phyloP scores from a whole-genome alignment of 2,113 vertebrate genomes.

The Eolophus roseicapilla region DNA sequence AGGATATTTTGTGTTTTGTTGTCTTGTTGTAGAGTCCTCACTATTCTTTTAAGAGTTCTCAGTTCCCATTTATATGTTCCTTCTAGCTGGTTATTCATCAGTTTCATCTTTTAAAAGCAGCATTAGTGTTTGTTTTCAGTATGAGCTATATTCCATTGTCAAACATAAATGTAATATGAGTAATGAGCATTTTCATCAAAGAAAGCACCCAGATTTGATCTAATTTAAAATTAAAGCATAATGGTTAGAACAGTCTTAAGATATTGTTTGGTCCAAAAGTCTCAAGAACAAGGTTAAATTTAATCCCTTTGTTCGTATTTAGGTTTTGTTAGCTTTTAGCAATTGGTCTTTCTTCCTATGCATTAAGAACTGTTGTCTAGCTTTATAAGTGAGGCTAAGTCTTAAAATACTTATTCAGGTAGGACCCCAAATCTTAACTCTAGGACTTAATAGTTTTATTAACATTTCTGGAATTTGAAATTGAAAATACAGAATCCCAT shows the following conservation, averaged over 20 bases:
- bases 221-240: background rate
- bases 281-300: background rate
- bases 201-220: background rate
- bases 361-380: background rate
- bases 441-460: background rate
- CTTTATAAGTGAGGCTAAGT: background rate
- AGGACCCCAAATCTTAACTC: background rate
- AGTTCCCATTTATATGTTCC: background rate
- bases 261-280: background rate
- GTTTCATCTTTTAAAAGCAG: constrained; percentile 3
- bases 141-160: background rate
- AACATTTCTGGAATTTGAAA: background rate
- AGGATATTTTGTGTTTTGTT: background rate
- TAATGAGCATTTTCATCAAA: background rate
- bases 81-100: background rate
- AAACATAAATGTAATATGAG: background rate
- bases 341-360: background rate
- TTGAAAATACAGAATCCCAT: background rate
- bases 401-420: background rate
- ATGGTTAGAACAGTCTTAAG: background rate
- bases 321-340: background rate
- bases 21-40: background rate
- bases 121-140: background rate
- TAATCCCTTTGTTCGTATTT: background rate
- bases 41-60: background rate